Evolutionary conservation across 2,888 invertebrate genomes (phyloP).

Genomic region (Drosophila anceps): DNA sequence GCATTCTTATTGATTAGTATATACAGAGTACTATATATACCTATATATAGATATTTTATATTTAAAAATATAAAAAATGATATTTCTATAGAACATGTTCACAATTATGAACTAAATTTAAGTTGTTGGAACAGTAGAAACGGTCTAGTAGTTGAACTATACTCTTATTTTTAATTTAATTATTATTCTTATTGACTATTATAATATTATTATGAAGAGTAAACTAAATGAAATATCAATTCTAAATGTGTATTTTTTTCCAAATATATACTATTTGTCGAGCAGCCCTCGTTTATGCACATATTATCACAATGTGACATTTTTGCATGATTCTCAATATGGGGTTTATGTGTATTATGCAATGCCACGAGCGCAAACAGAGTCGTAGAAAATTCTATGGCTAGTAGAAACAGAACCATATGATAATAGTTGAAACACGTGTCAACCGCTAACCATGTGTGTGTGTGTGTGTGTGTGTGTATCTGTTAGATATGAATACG

Average conservation of each 20-base stretch:
- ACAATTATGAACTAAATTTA: too few species aligned
- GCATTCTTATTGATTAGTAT: not conserved
- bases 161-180: not conserved
- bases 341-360: conserved; percentile 39
- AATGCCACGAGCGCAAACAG: conserved; percentile 39
- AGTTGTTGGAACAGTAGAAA: too few species aligned
- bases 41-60: not conserved
- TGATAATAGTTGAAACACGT: conserved; percentile 39
- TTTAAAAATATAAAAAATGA: not conserved
- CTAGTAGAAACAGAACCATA: conserved; percentile 10
- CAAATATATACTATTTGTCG: not conserved
- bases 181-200: too few species aligned
- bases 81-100: too few species aligned
- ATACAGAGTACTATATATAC: not conserved
- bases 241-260: not conserved
- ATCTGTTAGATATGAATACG: conserved; percentile 5
- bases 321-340: conserved; percentile 46
- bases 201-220: too few species aligned
- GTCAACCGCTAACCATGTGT: conserved; percentile 14
- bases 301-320: conserved; percentile 31
- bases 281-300: conserved; percentile 29
- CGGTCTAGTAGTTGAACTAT: too few species aligned
- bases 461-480: conserved; percentile 1
- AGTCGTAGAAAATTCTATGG: conserved; percentile 11
- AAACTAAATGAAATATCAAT: too few species aligned